Conservation (phyloP, 2,113 vertebrate genomes). For the Callionymus lyra region DNA sequence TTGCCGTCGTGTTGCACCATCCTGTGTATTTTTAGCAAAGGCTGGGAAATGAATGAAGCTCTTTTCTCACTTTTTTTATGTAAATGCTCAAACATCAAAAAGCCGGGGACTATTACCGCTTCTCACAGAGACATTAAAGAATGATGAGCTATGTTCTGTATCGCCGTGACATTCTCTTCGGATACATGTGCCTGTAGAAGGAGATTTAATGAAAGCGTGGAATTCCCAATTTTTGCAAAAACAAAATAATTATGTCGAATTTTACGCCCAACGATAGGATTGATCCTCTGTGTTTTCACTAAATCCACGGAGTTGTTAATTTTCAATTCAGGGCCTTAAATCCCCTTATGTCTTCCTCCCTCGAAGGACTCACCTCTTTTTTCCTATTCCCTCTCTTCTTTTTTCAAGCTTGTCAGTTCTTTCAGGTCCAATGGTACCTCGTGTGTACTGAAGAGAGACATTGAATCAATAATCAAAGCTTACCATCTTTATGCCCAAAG, state of each 20-base stretch:
- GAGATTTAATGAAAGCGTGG: constrained; percentile 11
- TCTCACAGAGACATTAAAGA: constrained; percentile 45
- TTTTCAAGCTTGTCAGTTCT: constrained; percentile 37
- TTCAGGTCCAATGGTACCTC: constrained; percentile 51
- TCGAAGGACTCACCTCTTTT: constrained; percentile 36
- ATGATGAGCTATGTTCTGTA: constrained; percentile 19
- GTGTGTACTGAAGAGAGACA: constrained; percentile 52
- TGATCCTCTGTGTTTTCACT: constrained; percentile 14
- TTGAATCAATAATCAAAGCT: constrained; percentile 65
- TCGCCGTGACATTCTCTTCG: neutral
- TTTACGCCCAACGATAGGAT: constrained; percentile 5
- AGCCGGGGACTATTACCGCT: constrained; percentile 34
- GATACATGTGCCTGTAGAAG: no score
- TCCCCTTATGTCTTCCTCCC: constrained; percentile 28
- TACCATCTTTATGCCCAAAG: constrained; percentile 46
- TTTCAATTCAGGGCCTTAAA: constrained; percentile 37
- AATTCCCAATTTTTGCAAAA: constrained; percentile 2
- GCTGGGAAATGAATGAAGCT: neutral
- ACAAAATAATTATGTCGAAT: no score
- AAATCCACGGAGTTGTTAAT: constrained; percentile 23
- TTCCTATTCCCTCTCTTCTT: constrained; percentile 39
- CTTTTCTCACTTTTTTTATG: constrained; percentile 39
- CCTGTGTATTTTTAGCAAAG: constrained; percentile 42
- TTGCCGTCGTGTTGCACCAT: constrained; percentile 56
- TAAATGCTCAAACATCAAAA: constrained; percentile 41